These are phyloP conservation scores for Bicyclus anynana DNA, from an alignment of 1,140 invertebrate species.

Conservation along the genomic window DNA sequence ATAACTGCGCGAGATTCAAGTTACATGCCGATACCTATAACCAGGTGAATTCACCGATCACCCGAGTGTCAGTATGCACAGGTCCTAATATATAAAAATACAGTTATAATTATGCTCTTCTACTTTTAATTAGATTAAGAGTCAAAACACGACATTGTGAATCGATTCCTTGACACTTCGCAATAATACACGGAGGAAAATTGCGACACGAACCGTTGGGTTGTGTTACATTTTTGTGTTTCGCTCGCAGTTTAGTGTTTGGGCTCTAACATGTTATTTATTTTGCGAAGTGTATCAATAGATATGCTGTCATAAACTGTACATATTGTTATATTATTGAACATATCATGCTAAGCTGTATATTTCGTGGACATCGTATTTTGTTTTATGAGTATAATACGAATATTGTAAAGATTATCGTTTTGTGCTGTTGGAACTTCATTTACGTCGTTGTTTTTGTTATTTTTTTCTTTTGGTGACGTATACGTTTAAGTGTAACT, in stretches of 20 bases:
- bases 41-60: too few relatives aligned
- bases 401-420: neutral
- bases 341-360: conserved; percentile 58
- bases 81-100: too few relatives aligned
- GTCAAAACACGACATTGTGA: too few relatives aligned
- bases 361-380: conserved; percentile 31
- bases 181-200: too few relatives aligned
- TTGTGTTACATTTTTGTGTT: neutral
- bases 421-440: conserved; percentile 36
- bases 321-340: conserved; percentile 64
- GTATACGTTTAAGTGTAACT: neutral
- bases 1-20: too few relatives aligned
- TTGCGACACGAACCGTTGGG: too few relatives aligned
- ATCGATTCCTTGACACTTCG: too few relatives aligned
- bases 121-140: too few relatives aligned
- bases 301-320: conserved; percentile 36
- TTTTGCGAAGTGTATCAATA: conserved; percentile 23
- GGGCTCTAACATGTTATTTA: conserved; percentile 24
- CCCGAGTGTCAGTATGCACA: too few relatives aligned
- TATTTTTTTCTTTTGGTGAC: too few relatives aligned
- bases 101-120: too few relatives aligned
- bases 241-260: conserved; percentile 18
- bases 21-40: too few relatives aligned
- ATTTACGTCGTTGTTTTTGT: conserved; percentile 25
- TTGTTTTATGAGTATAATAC: conserved; percentile 1